phyloP scores from a whole-genome alignment of 2,113 vertebrate species.

The Rhinolophus ferrumequinum region DNA sequence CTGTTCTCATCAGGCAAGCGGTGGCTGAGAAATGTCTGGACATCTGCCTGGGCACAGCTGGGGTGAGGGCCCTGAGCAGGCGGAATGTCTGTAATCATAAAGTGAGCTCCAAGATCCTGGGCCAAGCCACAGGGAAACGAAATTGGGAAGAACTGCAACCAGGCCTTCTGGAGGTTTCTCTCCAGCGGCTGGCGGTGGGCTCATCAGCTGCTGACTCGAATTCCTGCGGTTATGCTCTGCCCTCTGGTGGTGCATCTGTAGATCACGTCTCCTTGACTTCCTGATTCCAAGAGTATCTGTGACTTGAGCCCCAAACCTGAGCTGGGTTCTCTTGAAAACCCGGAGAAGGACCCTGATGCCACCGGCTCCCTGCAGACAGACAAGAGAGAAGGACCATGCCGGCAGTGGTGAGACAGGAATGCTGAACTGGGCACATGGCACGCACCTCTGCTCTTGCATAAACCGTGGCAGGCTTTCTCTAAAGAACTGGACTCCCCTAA shows the following conservation, averaged over 20 bases:
- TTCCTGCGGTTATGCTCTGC: constrained; percentile 35
- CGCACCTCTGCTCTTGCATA: background rate
- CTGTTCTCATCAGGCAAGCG: background rate
- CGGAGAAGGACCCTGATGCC: background rate
- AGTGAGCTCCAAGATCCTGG: background rate
- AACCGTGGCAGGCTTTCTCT: background rate
- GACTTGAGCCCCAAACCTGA: background rate
- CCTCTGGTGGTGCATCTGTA: constrained; percentile 46
- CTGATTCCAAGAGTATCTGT: background rate
- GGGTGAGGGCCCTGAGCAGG: background rate
- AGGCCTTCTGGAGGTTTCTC: background rate
- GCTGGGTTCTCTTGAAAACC: background rate
- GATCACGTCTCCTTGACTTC: background rate
- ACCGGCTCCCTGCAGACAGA: background rate
- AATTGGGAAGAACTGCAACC: background rate
- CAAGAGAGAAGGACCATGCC: background rate
- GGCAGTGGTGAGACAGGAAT: background rate
- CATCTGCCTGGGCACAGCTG: background rate
- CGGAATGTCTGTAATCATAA: background rate
- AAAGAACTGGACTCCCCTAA: background rate
- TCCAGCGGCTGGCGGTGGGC: accelerated
- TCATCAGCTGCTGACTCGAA: accelerated
- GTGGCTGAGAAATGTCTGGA: background rate
- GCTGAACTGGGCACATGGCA: background rate
- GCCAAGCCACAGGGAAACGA: background rate